Evolutionary conservation across 2,113 vertebrate genomes (phyloP), one percentile per base, ranked within the genome.

Genomic region (Nannobrachium achirus): DNA sequence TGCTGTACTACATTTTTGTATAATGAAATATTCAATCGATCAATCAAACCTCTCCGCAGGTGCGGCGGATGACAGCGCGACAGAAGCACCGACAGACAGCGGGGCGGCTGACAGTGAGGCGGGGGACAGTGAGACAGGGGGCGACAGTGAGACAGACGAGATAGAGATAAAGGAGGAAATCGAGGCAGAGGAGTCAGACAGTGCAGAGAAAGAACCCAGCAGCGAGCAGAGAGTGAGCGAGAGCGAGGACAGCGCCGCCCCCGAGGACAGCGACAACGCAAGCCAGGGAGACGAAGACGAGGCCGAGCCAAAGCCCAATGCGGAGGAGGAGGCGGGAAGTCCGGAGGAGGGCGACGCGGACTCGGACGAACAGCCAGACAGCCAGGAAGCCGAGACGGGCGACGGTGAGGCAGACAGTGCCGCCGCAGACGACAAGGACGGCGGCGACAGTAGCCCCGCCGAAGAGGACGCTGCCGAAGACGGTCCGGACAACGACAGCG

Each of bases 141-240:
- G n/a, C n/a, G 25, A 33, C 25, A 33, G 25, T 4, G 25, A 5
- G 25, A 53, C 48, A 9, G 68, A 77, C 33, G 56, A 48, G 16
- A 18, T 33, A 41, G 75, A 81, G 63, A 55, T 44, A 3, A 39
- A 66, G 5, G 41, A 68, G n/a, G 45, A 20, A 40, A 60, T 73
- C 42, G 33, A 38, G 1, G 20, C 53, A 9, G 25, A 33, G 33
- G 57, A 44, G 15, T 33, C 8, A 14, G 67, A 79, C 10, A 38
- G 19, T 51, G 40, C 33, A 15, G 40, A 50, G 16, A 42, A 63
- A 44, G 53, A 46, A n/a, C 14, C 20, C 39, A 66, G 64, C 2
- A 39, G 60, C 14, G 59, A 68, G n/a, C n/a, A 1, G 25, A 33
- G 25, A 10, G 13, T 5, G 41, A 59, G 57, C 7, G 14, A 20